These are phyloP conservation scores for Amphiprion ocellaris DNA, from an alignment of 2,113 vertebrate genomes.

Conservation along the genomic window DNA sequence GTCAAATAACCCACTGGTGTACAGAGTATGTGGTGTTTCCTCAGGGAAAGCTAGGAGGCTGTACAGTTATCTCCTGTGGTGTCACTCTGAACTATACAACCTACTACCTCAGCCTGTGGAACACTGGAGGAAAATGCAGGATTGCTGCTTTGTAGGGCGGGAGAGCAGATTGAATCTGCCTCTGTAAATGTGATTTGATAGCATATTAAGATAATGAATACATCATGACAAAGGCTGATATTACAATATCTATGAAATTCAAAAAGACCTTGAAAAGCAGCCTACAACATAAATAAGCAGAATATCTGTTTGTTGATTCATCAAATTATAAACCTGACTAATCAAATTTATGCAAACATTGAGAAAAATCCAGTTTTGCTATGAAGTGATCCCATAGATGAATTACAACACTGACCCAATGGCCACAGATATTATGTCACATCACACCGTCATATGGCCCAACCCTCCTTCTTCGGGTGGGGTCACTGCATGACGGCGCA, in stretches of 20 bases:
- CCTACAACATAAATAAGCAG: neutral
- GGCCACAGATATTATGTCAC: constrained; percentile 6
- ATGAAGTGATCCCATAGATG: neutral
- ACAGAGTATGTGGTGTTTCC: constrained; percentile 62
- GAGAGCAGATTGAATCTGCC: neutral
- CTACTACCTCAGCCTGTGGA: constrained; percentile 98
- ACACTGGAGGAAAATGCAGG: constrained; percentile 57
- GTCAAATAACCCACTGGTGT: constrained; percentile 10
- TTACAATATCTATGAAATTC: no score
- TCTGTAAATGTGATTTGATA: neutral
- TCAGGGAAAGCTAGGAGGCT: constrained; percentile 99
- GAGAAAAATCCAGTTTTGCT: neutral
- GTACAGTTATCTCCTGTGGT: constrained; percentile 99
- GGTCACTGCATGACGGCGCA: constrained; percentile 48
- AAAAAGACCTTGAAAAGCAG: neutral
- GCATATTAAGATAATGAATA: neutral
- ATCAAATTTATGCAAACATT: neutral
- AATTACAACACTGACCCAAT: constrained; percentile 22
- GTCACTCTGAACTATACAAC: constrained; percentile 99
- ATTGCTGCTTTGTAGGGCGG: neutral
- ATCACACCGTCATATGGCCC: constrained; percentile 33
- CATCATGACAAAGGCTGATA: neutral
- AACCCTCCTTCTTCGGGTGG: constrained; percentile 59
- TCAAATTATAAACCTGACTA: neutral
- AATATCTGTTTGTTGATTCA: neutral